These are phyloP conservation scores for Dasyprocta punctata DNA, from an alignment of 2,113 vertebrate species.

Conservation along the genomic window DNA sequence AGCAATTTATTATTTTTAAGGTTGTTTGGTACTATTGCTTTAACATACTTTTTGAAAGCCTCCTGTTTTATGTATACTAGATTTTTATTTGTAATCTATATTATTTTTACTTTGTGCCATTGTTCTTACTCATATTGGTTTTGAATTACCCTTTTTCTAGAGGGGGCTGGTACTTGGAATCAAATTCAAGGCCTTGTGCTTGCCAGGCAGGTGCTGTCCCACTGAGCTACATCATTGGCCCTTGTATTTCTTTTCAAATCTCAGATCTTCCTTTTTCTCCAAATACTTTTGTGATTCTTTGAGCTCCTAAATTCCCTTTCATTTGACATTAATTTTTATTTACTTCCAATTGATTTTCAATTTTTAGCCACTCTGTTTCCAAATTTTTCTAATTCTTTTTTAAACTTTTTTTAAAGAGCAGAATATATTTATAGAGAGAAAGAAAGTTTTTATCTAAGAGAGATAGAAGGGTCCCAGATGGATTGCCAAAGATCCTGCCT, in stretches of 20 bases:
- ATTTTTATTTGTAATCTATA: neutral
- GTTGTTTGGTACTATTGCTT: neutral
- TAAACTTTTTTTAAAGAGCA: no score
- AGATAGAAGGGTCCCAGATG: no score
- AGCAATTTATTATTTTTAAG: neutral
- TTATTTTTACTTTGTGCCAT: neutral
- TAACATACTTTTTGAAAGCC: neutral
- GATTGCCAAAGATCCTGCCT: no score
- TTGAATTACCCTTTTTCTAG: no score
- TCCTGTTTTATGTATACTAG: neutral
- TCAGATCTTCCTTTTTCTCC: neutral
- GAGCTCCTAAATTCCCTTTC: neutral
- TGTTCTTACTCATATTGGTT: neutral
- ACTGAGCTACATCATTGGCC: no score
- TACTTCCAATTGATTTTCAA: neutral
- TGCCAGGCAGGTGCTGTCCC: no score
- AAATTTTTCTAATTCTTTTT: neutral
- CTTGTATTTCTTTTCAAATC: neutral
- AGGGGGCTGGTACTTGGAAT: no score
- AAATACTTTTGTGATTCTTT: neutral
- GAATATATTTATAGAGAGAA: no score
- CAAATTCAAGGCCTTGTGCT: no score
- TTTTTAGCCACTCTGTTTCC: neutral
- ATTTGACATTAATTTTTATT: neutral
- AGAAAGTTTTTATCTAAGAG: no score